phyloP scores from a whole-genome alignment of 2,888 invertebrate genomes.

The Sisyra terminalis region DNA sequence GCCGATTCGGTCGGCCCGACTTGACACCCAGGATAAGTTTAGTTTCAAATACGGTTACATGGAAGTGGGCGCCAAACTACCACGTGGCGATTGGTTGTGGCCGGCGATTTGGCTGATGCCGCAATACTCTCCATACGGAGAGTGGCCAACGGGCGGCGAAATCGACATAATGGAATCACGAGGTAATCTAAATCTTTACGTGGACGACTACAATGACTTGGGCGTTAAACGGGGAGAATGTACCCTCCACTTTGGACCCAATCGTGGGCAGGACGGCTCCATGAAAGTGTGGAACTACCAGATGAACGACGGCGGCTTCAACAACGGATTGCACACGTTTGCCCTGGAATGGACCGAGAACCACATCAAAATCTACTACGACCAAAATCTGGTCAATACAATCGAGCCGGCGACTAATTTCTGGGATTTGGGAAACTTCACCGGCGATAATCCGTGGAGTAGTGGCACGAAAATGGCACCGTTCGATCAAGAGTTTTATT shows the following conservation, averaged over 20 bases:
- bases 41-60: slow-evolving; percentile 46
- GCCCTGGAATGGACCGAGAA: slow-evolving; percentile 48
- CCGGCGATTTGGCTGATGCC: slow-evolving; percentile 57
- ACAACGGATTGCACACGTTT: slow-evolving; percentile 44
- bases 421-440: slow-evolving; percentile 45
- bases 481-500: slow-evolving; percentile 47
- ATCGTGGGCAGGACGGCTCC: slow-evolving; percentile 33
- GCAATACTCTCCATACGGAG: slow-evolving; percentile 39
- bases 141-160: slow-evolving; percentile 56
- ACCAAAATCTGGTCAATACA: slow-evolving; percentile 34
- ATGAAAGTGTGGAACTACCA: no score
- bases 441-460: slow-evolving; percentile 36
- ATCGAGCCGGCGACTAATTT: slow-evolving; percentile 39
- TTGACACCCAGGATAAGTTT: slow-evolving; percentile 44
- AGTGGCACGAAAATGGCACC: slow-evolving; percentile 42
- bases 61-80: slow-evolving; percentile 47
- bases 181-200: slow-evolving; percentile 35
- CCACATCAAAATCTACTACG: slow-evolving; percentile 31
- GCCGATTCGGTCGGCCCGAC: slow-evolving; percentile 47
- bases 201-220: slow-evolving; percentile 34
- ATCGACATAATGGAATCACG: slow-evolving; percentile 52
- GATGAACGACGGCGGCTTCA: slow-evolving; percentile 24
- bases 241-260: slow-evolving; percentile 52
- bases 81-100: slow-evolving; percentile 60
- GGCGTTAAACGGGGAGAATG: slow-evolving; percentile 39